Evolutionary conservation across 2,888 invertebrate genomes (phyloP).

Genomic region (Papilio elwesi): DNA sequence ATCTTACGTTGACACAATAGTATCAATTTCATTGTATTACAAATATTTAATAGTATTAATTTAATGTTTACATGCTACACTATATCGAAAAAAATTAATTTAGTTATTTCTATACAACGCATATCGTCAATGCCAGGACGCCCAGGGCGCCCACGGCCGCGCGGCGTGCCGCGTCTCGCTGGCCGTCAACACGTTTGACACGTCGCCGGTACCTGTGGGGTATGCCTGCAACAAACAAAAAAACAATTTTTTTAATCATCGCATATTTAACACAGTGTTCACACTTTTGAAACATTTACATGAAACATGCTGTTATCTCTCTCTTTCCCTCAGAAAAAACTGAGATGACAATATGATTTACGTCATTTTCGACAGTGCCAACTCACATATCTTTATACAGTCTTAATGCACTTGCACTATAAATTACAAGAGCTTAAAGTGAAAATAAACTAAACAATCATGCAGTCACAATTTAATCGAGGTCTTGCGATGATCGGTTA

Average conservation of each 20-base stretch:
- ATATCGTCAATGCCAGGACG: constrained; percentile 27
- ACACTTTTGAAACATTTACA: background rate
- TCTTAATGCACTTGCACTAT: no score
- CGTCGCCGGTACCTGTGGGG: constrained; percentile 60
- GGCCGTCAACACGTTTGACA: constrained; percentile 68
- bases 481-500: no score
- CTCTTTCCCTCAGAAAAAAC: no score
- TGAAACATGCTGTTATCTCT: no score
- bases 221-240: constrained; percentile 56
- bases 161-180: constrained; percentile 65
- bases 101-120: background rate
- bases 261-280: background rate
- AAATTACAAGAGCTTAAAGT: no score
- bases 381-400: no score
- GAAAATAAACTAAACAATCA: no score
- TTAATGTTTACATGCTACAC: constrained; percentile 6
- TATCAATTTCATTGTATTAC: background rate
- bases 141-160: constrained; percentile 65
- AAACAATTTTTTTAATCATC: background rate
- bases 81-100: background rate
- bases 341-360: no score
- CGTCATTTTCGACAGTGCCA: no score
- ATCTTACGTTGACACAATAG: background rate
- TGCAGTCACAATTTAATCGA: no score
- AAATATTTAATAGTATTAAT: background rate